Conservation (phyloP, 2,888 invertebrate genomes). For the Latrodectus elegans region DNA sequence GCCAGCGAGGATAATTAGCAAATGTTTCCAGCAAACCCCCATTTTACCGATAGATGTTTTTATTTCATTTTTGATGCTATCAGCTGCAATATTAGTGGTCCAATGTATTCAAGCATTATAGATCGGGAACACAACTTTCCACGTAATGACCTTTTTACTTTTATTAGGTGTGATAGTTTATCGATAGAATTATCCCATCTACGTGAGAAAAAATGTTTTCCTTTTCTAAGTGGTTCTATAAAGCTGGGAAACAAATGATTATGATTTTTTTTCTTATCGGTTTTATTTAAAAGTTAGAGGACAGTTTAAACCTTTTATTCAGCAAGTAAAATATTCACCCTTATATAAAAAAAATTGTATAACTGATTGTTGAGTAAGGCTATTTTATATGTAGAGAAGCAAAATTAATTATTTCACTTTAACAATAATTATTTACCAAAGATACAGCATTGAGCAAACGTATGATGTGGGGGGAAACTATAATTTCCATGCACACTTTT, state of each 20-base stretch:
- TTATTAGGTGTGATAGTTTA: neutral
- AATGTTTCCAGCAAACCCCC: neutral
- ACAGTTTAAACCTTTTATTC: neutral
- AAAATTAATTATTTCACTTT: too few species aligned
- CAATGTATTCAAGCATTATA: neutral
- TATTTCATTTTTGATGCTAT: neutral
- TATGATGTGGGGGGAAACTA: too few species aligned
- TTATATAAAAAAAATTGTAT: too few species aligned
- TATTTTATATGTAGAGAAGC: too few species aligned
- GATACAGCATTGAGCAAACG: too few species aligned
- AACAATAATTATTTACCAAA: too few species aligned
- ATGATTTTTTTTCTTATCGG: neutral
- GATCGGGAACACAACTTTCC: neutral
- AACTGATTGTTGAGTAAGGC: too few species aligned
- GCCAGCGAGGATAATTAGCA: neutral
- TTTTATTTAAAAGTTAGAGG: neutral
- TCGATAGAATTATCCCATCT: slow-evolving; percentile 15
- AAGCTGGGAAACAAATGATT: neutral
- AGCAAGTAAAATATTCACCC: neutral
- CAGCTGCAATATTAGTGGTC: neutral
- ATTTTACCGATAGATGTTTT: neutral
- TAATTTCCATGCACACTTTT: too few species aligned
- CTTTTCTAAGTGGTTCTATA: neutral
- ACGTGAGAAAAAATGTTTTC: neutral
- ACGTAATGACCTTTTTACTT: slow-evolving; percentile 32